Conservation (phyloP, 2,888 invertebrate species). For the Tetanocera ferruginea region DNA sequence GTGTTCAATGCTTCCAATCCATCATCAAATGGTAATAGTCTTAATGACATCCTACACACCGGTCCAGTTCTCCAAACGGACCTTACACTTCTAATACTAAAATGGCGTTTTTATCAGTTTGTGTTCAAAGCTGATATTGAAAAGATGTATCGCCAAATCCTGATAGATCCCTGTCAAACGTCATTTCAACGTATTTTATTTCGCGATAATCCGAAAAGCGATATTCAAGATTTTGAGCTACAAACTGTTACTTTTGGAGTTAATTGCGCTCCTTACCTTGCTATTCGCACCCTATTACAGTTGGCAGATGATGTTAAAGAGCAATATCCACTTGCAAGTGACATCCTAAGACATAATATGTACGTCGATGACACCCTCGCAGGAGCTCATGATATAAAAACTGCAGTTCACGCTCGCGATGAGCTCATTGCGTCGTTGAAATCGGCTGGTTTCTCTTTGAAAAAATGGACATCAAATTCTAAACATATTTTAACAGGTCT, state of each 20-base stretch:
- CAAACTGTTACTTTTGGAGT: conserved; percentile 6
- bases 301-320: no score
- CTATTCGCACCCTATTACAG: no score
- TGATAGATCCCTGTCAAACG: no score
- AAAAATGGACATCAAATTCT: conserved; percentile 11
- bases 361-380: conserved; percentile 13
- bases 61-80: not conserved
- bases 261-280: no score
- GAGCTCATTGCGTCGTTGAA: not conserved
- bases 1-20: no score
- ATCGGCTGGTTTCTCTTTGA: no score
- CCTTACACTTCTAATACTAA: not conserved
- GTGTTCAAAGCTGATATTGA: no score
- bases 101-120: no score
- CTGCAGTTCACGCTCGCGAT: not conserved
- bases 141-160: no score
- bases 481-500: not conserved
- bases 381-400: not conserved
- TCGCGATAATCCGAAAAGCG: not conserved
- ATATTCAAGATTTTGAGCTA: not conserved
- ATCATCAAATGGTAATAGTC: not conserved
- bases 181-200: conserved; percentile 1
- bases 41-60: not conserved
- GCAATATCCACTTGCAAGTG: no score
- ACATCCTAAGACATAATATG: conserved; percentile 1